Base-by-base conservation (phyloP, 2,888 invertebrate species). In the Catocala nupta region DNA sequence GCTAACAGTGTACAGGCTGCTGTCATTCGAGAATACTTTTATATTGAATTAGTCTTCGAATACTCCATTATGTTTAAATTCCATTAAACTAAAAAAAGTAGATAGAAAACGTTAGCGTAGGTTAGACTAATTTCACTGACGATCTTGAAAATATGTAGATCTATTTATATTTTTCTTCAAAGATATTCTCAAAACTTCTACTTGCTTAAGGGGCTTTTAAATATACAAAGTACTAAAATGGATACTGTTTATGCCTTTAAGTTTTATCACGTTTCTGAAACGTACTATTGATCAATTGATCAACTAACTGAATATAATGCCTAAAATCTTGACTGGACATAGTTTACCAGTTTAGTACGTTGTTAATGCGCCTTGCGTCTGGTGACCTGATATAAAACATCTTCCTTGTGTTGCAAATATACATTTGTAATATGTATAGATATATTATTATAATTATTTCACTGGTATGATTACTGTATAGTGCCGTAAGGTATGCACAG, bases 1-100 rank as follows among this genome's bases (percentile, higher is more conserved):
- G 89, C 89, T 93, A 91, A 93, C 91, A 83, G 88, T 93, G 92
- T 92, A 92, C 91, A 91, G 90, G 90, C 86, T 85, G 89, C 89
- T 83, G 82, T 66, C 59, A 63, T 70, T 63, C 45, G 59, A 65
- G 49, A 66, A 75, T 67, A 67, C 62, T 73, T 66, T 62, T 43
- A 68, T 54, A 44, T 48, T 63, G 34, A 45, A 34, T 52, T 59
- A 55, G 13, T 47, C 16, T 34, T 39, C 10, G 6, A 51, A 39
- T 43, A 52, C 45, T 39, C 10, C 47, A 48, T 6, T 33, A 43
- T 45, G 50, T 43, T 58, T 49, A 16, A 2, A 43, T 42, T 45
- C 12, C 45, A 39, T 49, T 43, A 25, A 47, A 51, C 48, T 58
- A 55, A 58, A 52, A 16, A 39, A 62, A 68, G 70, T 75, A 73